Evolutionary conservation across 1,140 invertebrate species (phyloP), one percentile per base, ranked within the genome.

Genomic region (Pseudomyrmex cubaensis): DNA sequence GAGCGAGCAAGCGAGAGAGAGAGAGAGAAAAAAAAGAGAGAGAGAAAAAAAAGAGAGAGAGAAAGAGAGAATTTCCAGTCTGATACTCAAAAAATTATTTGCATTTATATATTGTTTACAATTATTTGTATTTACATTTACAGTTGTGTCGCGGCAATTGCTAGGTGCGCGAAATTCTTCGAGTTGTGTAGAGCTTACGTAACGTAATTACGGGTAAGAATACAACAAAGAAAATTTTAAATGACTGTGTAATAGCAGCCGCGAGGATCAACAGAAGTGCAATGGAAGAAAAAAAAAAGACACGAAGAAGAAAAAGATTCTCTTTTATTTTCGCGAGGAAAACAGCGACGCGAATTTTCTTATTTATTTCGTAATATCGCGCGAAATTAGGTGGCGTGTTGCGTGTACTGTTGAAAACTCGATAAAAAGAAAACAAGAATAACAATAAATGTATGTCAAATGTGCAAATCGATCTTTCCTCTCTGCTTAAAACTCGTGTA

Each of bases 151-250:
- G 63, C 57, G 54, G 52, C 50, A 76, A 9, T n/a, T 22, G 73
- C 44, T 70, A 52, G 67, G 15, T 82, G 52, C 35, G 48, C 61
- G 48, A 86, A 85, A 85, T 85, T 66, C 61, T n/a, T 63, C 4
- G 15, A 64, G n/a, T 46, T 48, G 17, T 20, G 10, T n/a, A 46
- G 56, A 56, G 44, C 20, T 86, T 85, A 56, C 75, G 48, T 66
- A 86, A 86, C 76, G 35, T 56, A 66, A 80, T 86, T 74, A 86
- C n/a, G 64, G 20, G 13, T 56, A 80, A 54, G 64, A 70, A 84
- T 83, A 35, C 62, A 17, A 64, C 48, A 15, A 13, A 46, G 35
- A 22, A 15, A 57, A 57, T 69, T 69, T 56, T 46, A 57, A 69
- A 44, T 44, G 50, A 57, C 64, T 57, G 63, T n/a, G 54, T 25